Evolutionary conservation across 2,888 invertebrate genomes (phyloP).

Genomic region (Drosophila cyrtoloma): DNA sequence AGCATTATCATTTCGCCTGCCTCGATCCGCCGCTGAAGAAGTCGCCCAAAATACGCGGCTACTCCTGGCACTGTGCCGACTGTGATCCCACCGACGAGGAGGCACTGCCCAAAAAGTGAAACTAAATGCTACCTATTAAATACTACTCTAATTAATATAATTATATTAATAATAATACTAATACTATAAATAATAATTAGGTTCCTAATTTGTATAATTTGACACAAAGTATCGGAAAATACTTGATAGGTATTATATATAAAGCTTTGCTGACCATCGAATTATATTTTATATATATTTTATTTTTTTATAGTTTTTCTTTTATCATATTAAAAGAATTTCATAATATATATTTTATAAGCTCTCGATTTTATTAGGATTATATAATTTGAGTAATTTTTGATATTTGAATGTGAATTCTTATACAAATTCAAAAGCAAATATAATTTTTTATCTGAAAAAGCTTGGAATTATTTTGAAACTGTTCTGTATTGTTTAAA

Average conservation of each 20-base stretch:
- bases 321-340: neutral
- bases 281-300: neutral
- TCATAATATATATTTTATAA: neutral
- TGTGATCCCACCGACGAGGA: constrained; percentile 93
- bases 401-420: neutral
- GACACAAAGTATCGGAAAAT: neutral
- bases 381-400: neutral
- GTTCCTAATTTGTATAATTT: constrained; percentile 4
- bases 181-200: constrained; percentile 20
- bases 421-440: too few species aligned
- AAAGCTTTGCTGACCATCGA: constrained; percentile 1
- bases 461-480: neutral
- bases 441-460: neutral
- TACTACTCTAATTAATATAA: neutral
- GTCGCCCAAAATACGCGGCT: constrained; percentile 96
- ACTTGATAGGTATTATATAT: neutral
- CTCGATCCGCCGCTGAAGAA: constrained; percentile 97
- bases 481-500: neutral
- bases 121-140: constrained; percentile 6
- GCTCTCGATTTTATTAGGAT: neutral
- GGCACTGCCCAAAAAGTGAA: constrained; percentile 56
- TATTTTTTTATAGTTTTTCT: neutral
- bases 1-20: constrained; percentile 96
- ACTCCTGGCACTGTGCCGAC: constrained; percentile 98
- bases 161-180: neutral